These are phyloP conservation scores for Andrena minutula DNA, from an alignment of 2,888 invertebrate genomes.

Conservation along the genomic window DNA sequence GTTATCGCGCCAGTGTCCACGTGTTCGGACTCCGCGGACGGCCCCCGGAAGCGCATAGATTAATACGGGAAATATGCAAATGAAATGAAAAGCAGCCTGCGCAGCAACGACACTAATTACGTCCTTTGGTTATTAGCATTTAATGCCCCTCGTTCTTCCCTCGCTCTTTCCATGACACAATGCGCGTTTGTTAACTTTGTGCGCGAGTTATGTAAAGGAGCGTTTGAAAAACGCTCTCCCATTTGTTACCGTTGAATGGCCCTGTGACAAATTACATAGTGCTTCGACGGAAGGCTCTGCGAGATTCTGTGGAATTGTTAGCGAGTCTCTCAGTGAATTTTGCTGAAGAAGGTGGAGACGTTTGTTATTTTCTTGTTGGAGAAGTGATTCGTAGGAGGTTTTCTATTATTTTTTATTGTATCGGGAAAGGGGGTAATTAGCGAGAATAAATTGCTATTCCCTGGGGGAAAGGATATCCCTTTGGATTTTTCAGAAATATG, in stretches of 20 bases:
- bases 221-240: conserved; percentile 9
- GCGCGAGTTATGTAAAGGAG: conserved; percentile 1
- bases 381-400: too few species aligned
- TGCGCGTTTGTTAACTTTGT: background rate
- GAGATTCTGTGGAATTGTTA: too few species aligned
- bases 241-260: background rate
- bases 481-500: too few species aligned
- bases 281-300: background rate
- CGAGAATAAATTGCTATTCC: too few species aligned
- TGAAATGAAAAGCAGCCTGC: background rate
- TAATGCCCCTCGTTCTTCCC: background rate
- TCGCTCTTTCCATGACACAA: background rate
- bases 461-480: too few species aligned
- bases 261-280: background rate
- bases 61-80: background rate
- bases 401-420: too few species aligned
- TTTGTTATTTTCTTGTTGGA: too few species aligned
- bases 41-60: background rate
- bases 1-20: background rate
- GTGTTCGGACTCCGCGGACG: background rate
- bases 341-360: too few species aligned
- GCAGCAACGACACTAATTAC: conserved; percentile 1
- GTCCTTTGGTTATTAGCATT: conserved; percentile 5
- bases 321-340: too few species aligned
- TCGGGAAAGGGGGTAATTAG: too few species aligned